A percentile compares a stretch with the other conserved stretches of the same genome.
These are phyloP conservation scores for Apodemus sylvaticus DNA, from an alignment of 2,113 vertebrate species.

Conservation along the genomic window DNA sequence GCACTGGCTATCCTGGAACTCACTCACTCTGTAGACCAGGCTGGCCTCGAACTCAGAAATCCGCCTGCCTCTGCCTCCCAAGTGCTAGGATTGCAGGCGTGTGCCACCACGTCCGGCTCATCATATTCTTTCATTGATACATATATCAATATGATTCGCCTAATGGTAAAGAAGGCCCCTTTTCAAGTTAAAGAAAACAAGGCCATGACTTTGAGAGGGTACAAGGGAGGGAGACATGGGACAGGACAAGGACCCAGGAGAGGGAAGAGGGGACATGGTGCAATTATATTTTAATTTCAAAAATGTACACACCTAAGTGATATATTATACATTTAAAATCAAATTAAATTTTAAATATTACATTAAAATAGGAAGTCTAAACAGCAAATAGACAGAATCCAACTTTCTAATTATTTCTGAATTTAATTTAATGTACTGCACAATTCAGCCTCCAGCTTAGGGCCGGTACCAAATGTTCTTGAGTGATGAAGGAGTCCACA, in stretches of 20 bases:
- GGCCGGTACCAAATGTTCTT: background rate
- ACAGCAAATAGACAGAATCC: background rate
- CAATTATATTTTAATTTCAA: background rate
- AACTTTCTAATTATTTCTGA: constrained; percentile 6
- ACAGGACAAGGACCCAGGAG: too few species aligned
- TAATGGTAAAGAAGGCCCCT: background rate
- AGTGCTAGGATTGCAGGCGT: too few species aligned
- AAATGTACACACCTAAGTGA: background rate
- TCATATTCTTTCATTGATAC: background rate
- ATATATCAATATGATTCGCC: constrained; percentile 6
- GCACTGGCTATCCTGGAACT: too few species aligned
- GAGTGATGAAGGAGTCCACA: background rate
- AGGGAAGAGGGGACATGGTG: background rate
- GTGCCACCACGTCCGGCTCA: too few species aligned
- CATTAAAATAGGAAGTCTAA: background rate
- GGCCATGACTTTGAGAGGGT: background rate
- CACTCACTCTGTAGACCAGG: too few species aligned
- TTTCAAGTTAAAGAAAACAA: background rate
- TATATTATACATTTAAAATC: background rate
- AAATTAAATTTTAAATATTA: background rate
- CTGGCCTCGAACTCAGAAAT: too few species aligned
- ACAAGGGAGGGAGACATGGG: background rate
- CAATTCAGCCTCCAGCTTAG: background rate
- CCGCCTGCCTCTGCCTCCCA: too few species aligned
- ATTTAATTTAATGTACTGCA: background rate